Base-by-base conservation (phyloP, 2,888 invertebrate species). In the Metopia argyrocephala region DNA sequence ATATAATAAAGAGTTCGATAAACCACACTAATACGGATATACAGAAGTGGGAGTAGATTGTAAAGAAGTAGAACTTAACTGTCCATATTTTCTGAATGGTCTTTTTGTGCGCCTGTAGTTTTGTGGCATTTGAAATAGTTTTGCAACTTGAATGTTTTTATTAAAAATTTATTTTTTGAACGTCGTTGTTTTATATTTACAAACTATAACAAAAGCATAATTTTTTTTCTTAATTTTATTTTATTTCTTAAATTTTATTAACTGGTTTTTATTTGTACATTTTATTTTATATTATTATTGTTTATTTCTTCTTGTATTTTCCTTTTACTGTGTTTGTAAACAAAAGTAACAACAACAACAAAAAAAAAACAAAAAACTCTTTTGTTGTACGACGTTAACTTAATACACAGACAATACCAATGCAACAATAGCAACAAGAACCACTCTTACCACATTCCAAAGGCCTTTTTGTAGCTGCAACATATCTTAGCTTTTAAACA, bases 401-500 rank as follows among this genome's bases (percentile, higher is more conserved):
- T 46, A 21, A 66, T 76, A 66, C 71, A 64, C 82, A 82, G 62
- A 65, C 68, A 73, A 59, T 15, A 38, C 9, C 38, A 38, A 3
- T 38, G 15, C 48, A 57, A 20, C n/a, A 18, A 57, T 21, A 31
- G 25, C 21, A 46, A 66, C 38, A 75, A 75, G 45, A 78, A 76
- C 79, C 25, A 54, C 76, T 76, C 71, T 76, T 76, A 76, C 82
- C 78, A 73, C 79, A 82, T 79, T 79, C 76, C 79, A 69, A 23
- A 69, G 56, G 45, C 64, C 45, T 64, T 78, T 75, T 64, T 82
- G 54, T 52, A 61, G 76, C 64, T 48, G 23, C 46, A 56, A 75
- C 61, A 70, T 31, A 38, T 9, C 38, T 38, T 38, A 38, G 38
- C 38, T 38, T 38, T 64, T 23, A 69, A 28, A 69, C 18, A 46